Conservation (phyloP, 1,140 invertebrate species). For the Chrysopa pallens region DNA sequence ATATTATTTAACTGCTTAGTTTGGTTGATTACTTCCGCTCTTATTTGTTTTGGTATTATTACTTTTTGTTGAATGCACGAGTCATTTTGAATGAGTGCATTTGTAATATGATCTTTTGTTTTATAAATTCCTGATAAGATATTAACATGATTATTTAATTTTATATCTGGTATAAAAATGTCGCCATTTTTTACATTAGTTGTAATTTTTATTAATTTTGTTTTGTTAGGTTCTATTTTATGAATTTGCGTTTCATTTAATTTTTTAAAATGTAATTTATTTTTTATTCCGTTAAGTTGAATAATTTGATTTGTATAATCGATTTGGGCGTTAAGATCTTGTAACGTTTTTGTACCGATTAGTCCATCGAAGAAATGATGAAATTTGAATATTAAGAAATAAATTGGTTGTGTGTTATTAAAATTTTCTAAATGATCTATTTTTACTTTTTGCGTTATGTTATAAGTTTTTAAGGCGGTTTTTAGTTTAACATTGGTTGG, state of each 20-base stretch:
- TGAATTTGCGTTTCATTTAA: not conserved
- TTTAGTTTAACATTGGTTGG: not conserved
- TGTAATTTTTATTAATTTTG: not conserved
- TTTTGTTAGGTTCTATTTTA: not conserved
- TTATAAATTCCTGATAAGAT: not conserved
- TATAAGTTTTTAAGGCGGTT: not conserved
- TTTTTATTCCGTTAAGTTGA: not conserved
- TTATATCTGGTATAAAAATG: not conserved
- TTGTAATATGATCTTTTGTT: not conserved
- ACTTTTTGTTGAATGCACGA: not conserved
- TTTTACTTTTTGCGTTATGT: not conserved
- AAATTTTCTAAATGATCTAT: not conserved
- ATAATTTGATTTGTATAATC: not conserved
- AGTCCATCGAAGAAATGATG: not conserved
- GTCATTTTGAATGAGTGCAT: not conserved
- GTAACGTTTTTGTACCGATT: not conserved
- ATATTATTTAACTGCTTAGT: not conserved
- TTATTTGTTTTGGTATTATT: not conserved
- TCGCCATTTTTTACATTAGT: not conserved
- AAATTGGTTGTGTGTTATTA: not conserved
- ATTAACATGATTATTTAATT: not conserved
- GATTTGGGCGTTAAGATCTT: not conserved
- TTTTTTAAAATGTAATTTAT: no score
- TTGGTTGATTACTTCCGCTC: not conserved
- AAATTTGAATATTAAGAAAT: not conserved